Evolutionary conservation across 2,113 vertebrate genomes (phyloP), one percentile per base, ranked within the genome.

Genomic region (Lutjanus erythropterus): DNA sequence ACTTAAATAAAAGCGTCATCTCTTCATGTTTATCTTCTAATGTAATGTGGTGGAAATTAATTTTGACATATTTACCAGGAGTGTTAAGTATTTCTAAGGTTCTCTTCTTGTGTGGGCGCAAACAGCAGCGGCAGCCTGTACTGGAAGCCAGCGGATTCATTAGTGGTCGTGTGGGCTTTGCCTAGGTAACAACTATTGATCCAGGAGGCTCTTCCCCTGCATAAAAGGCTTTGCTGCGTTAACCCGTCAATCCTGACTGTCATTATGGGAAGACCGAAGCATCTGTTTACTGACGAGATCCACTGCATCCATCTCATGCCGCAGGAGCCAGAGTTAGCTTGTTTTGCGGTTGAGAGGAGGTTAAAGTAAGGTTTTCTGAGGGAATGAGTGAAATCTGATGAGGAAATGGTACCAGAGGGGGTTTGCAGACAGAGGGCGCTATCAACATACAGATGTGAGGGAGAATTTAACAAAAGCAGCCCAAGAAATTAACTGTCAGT

Each of bases 121-220:
- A 9, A 78, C 46, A 71, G 64, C 37, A 37, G 71, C 0, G 9
- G 61, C 49, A 50, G 55, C 39, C 68, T 56, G 58, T 37, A 1
- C 44, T 80, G 61, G 37, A 75, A 88, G 60, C 80, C 91, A 83
- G 70, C 69, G 85, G 89, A 93, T 95, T 94, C 89, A 95, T 96
- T 94, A 93, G 95, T 80, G 95, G 94, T 93, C 82, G 72, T 92
- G 91, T 83, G 92, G 92, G 88, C 90, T 92, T 71, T 87, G 73
- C 83, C 75, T 76, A 41, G 88, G 90, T 91, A 92, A 90, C 81
- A 75, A 59, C 78, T 94, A 96, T 96, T 91, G 95, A 96, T 95
- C 90, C 73, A 0, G 33, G 80, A 81, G 71, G 81, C 87, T 90
- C 85, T 86, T 83, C 84, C 72, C 74, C 90, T 73, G 70, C 50